Evolutionary conservation across 2,888 invertebrate species (phyloP).

Genomic region (Augochlorella aurata): DNA sequence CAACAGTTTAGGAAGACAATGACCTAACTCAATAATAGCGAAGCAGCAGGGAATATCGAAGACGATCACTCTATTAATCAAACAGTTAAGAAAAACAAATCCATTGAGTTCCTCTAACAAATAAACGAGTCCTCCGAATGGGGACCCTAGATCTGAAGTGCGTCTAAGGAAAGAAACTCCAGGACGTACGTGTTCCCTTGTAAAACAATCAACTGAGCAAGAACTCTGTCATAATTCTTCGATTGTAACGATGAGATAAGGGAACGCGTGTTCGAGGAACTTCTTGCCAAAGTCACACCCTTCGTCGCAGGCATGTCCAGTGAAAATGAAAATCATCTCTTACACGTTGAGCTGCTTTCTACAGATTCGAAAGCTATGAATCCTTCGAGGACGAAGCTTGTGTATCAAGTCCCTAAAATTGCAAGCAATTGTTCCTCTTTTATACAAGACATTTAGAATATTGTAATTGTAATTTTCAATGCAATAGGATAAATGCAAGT

Average conservation of each 20-base stretch:
- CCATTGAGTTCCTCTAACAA: not conserved
- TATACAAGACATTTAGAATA: too few relatives aligned
- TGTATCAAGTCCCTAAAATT: too few relatives aligned
- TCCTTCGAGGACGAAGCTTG: too few relatives aligned
- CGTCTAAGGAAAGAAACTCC: not conserved
- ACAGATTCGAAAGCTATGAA: too few relatives aligned
- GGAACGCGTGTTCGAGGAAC: not conserved
- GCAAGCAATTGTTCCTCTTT: too few relatives aligned
- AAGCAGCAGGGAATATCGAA: not conserved
- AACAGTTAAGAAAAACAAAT: not conserved
- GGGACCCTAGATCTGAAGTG: not conserved
- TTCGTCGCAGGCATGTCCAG: constrained; percentile 5
- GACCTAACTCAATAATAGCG: not conserved
- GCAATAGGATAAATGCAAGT: too few relatives aligned
- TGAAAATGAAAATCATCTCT: too few relatives aligned
- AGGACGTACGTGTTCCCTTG: not conserved
- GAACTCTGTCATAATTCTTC: not conserved
- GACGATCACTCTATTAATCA: not conserved
- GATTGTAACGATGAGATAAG: not conserved
- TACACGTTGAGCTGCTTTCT: too few relatives aligned
- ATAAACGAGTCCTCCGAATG: not conserved
- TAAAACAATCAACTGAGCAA: not conserved
- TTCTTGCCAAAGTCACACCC: not conserved
- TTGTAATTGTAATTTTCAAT: too few relatives aligned
- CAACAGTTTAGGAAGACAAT: constrained; percentile 25